Evolutionary conservation across 2,113 vertebrate genomes (phyloP).

Genomic region (Corythornis cristatus): DNA sequence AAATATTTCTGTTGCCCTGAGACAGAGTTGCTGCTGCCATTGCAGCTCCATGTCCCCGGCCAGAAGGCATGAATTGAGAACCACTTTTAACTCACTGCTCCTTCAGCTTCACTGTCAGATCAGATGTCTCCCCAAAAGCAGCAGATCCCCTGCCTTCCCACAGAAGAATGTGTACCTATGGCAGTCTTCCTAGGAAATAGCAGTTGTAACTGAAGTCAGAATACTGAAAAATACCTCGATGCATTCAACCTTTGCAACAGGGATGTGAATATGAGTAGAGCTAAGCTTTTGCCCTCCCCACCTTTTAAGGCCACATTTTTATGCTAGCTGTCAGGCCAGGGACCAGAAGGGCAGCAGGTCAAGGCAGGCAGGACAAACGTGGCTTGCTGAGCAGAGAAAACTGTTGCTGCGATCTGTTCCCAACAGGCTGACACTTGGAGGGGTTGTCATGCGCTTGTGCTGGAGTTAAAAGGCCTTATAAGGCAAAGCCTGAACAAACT

Average conservation of each 20-base stretch:
- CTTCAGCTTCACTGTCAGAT: background rate
- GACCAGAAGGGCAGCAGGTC: background rate
- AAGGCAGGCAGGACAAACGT: conserved; percentile 9
- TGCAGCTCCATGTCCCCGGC: background rate
- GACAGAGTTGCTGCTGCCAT: background rate
- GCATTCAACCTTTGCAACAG: background rate
- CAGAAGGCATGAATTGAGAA: background rate
- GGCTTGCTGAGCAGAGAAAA: background rate
- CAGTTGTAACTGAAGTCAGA: background rate
- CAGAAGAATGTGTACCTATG: background rate
- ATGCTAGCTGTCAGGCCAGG: background rate
- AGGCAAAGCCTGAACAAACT: conserved; percentile 77
- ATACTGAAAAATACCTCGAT: background rate
- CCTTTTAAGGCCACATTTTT: background rate
- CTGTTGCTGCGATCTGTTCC: conserved; percentile 71
- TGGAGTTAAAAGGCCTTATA: conserved; percentile 84
- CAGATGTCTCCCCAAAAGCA: background rate
- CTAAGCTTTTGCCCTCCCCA: background rate
- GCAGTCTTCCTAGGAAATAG: background rate
- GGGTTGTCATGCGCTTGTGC: conserved; percentile 67
- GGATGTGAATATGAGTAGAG: background rate
- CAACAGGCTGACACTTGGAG: conserved; percentile 61
- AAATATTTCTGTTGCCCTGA: background rate
- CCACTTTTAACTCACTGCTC: background rate
- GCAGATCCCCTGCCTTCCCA: background rate